Base-by-base conservation (phyloP, 2,797 vertebrate species). In the Myiotriccus ornatus region DNA sequence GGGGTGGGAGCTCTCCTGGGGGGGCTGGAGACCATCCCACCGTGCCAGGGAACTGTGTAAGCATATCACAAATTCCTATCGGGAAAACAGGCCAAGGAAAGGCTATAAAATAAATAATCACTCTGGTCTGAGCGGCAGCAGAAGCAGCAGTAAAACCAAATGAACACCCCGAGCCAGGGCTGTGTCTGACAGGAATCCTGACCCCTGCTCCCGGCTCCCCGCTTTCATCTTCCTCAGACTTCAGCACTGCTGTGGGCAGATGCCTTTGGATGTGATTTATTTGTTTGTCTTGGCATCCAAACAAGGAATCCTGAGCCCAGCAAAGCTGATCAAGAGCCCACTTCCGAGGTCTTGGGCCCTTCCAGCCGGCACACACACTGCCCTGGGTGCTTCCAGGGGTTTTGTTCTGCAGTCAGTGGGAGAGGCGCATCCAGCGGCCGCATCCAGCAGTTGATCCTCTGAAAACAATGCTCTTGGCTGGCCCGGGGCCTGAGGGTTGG, bases 281-380 rank as follows among this genome's bases (percentile, higher is more conserved):
- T 97, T 97, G 96, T 97, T 98, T 98, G 97, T 87, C 95, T 98
- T 98, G 97, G 97, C 97, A 84, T 43, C 93, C 94, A 94, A 89
- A 69, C 49, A 27, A 92, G 53, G 86, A 92, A 87, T 67, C 86
- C 94, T 73, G 92, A 84, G 97, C 94, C 95, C 93, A 92, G 94
- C 94, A 79, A 89, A 94, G 95, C 94, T 50, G 69, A 94, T 91
- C 69, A 39, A 96, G 94, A 96, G 95, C 92, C 94, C 78, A 52
- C 87, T 97, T 97, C 96, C 91, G 94, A 97, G 97, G 89, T 91
- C 95, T 69, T 34, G 91, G 91, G 96, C 90, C 39, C 89, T 60
- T 43, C 30, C 75, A 63, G 77, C 73, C 67, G 0, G 15, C 4
- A 5, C 46, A 32, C 44, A 20, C 37, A 0, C 82, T 74, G 89